phyloP scores from a whole-genome alignment of 2,113 vertebrate species.

The Notothenia rossii region DNA sequence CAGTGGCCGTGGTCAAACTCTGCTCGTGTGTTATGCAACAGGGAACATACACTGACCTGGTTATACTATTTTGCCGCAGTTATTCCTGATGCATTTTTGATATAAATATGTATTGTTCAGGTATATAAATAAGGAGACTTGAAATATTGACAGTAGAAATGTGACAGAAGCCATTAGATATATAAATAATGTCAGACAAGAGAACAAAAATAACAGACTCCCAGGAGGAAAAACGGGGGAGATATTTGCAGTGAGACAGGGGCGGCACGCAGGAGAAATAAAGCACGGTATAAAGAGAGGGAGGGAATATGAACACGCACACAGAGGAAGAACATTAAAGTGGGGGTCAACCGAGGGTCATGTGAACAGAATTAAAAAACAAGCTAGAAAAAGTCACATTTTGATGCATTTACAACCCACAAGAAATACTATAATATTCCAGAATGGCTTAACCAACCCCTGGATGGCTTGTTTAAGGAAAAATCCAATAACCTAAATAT shows the following conservation, averaged over 20 bases:
- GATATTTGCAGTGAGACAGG: background rate
- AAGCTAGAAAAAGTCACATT: slow-evolving; percentile 17
- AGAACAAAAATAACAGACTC: background rate
- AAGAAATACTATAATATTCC: background rate
- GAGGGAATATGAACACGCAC: slow-evolving; percentile 32
- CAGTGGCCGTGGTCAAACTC: slow-evolving; percentile 29
- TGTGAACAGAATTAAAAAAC: slow-evolving; percentile 21
- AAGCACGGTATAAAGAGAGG: slow-evolving; percentile 17
- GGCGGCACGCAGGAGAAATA: slow-evolving; percentile 10
- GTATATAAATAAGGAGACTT: background rate
- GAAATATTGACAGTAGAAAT: background rate
- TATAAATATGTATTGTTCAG: background rate
- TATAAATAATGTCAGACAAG: background rate
- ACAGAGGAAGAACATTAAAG: slow-evolving; percentile 43
- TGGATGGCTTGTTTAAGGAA: background rate
- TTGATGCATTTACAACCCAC: background rate
- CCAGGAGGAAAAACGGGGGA: background rate
- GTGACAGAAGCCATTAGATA: background rate
- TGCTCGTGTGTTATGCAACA: slow-evolving; percentile 50
- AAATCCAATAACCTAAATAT: background rate
- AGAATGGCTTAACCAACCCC: background rate
- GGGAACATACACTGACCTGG: slow-evolving; percentile 33
- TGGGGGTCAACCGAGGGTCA: slow-evolving; percentile 44
- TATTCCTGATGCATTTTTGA: background rate
- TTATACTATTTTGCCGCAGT: slow-evolving; percentile 27